Conservation (phyloP, 2,797 vertebrate species). For the Echeneis naucrates region DNA sequence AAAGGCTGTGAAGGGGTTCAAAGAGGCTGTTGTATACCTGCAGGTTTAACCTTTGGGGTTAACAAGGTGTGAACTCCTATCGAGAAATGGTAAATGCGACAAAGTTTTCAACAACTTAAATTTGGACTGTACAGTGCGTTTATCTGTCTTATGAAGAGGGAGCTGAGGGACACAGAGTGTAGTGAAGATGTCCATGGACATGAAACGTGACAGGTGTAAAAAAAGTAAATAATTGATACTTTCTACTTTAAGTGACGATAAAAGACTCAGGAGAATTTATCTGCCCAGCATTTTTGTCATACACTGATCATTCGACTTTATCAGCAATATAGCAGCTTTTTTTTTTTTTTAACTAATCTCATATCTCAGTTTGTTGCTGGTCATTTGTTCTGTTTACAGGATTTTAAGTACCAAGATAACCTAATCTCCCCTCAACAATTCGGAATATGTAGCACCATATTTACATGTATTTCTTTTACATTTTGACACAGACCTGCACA, state of each 20-base stretch:
- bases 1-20: slow-evolving; percentile 49
- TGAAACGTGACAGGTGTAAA: slow-evolving; percentile 12
- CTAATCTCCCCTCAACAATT: slow-evolving; percentile 13
- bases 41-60: slow-evolving; percentile 72
- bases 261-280: too few species aligned
- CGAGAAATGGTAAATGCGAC: slow-evolving; percentile 33
- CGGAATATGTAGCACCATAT: background rate
- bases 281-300: background rate
- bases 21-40: slow-evolving; percentile 69
- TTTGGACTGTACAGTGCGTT: background rate
- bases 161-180: slow-evolving; percentile 5
- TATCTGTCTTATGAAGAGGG: slow-evolving; percentile 17
- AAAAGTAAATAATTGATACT: slow-evolving; percentile 6
- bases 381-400: slow-evolving; percentile 1
- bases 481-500: background rate
- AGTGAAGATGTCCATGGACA: slow-evolving; percentile 7
- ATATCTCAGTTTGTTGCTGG: background rate
- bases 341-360: slow-evolving; percentile 25
- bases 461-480: background rate
- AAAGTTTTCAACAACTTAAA: slow-evolving; percentile 5
- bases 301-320: slow-evolving; percentile 4
- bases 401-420: slow-evolving; percentile 38
- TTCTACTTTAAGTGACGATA: slow-evolving; percentile 1
- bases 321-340: background rate
- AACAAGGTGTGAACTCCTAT: slow-evolving; percentile 70